Base-by-base conservation (phyloP, 2,797 vertebrate genomes). In the Gymnopithys bicolor region DNA sequence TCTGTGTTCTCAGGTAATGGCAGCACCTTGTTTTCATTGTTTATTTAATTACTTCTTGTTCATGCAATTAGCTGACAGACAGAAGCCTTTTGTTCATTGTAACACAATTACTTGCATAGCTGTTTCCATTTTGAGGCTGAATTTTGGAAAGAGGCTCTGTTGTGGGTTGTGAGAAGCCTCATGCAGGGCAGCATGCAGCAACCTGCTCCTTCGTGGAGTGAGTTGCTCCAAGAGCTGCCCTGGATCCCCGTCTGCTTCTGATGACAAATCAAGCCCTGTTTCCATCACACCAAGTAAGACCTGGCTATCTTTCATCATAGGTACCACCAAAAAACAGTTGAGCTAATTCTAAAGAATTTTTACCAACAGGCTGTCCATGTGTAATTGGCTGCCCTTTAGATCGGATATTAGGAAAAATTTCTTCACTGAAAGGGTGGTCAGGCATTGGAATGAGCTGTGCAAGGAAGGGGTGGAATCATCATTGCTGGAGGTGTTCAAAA, bases 11-110 rank as follows among this genome's bases (percentile, higher is more conserved):
- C 86, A 93, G 87, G 93, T 95, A 94, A 93, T 22, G 6, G 75
- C 70, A 80, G 70, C 88, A 95, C 94, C 91, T 97, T 91, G 79
- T 81, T 93, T 91, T 69, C 68, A 56, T 81, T 88, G 73, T 81
- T 94, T 91, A 93, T 82, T 92, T 88, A 92, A 96, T 96, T 88
- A 91, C 89, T 84, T 32, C 89, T 89, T 86, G 51, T 86, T 94
- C 89, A 93, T 74, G 49, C 68, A 89, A 91, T 95, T 91, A 95
- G 33, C 35, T 35, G 75, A 51, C 53, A 82, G 92, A 84, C 45
- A 74, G 76, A 58, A 93, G 94, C 37, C 78, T 91, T 95, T 94
- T 66, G 52, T 85, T 94, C 64, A 71, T 92, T 80, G 28, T 55
- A 90, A 93, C 75, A 67, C 10, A 55, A 58, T 87, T 93, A 85